Evolutionary conservation across 2,888 invertebrate genomes (phyloP), one percentile per base, ranked within the genome.

Genomic region (Stramonita haemastoma): DNA sequence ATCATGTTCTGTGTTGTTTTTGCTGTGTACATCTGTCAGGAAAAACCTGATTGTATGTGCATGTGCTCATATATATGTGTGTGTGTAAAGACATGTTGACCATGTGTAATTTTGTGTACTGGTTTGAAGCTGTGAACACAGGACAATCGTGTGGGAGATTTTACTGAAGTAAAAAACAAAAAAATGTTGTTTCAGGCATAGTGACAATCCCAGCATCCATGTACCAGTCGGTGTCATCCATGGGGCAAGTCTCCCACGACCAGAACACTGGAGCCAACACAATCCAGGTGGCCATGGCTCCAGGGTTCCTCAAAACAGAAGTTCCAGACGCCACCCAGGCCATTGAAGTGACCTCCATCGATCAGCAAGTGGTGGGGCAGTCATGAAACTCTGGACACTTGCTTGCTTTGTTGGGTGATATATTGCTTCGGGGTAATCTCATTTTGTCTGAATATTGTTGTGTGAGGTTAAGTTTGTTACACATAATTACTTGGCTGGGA

Each of bases 161-260:
- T 2, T 46, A 46, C 46, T 46, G 4, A 46, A 46, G 46, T 46
- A 46, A 46, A 46, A 46, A 46, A n/a, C n/a, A n/a, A 8, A 46
- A 46, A 2, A 5, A 8, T 46, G 46, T 46, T 86, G 57, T 98
- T 94, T 98, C 98, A 94, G 98, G 98, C 91, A 98, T 99, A 96
- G 98, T 99, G 96, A 98, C 99, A 89, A 98, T 99, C 94, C 99
- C 99, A 89, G 98, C 99, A 91, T 98, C 98, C 91, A 98, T 99
- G 98, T 99, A 99, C 97, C 99, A 99, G 96, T 98, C 98, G 91
- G 98, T 92, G 89, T 89, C 88, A 84, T 89, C 90, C 32, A 83
- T 92, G 81, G 89, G 83, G 36, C 89, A 89, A 13, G 73, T 85
- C 26, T 66, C 60, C 66, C 29, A 15, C 11, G 86, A 86, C 86